Base-by-base conservation (phyloP, 1,140 invertebrate genomes). In the Bombus cullumanus region DNA sequence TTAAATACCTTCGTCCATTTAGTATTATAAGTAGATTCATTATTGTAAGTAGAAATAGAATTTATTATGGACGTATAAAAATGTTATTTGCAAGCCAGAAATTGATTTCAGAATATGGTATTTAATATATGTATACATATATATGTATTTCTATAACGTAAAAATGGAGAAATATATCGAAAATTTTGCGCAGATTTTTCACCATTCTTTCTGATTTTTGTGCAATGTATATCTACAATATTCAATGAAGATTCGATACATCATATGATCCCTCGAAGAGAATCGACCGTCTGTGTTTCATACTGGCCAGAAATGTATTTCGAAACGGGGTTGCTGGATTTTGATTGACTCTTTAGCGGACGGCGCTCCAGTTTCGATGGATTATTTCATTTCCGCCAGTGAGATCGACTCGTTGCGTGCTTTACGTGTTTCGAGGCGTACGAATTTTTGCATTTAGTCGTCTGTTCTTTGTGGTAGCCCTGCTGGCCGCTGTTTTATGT, bases 321-420 rank as follows among this genome's bases (percentile, higher is more conserved):
- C 13, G 74, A 76, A 76, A 76, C 43, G 47, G 47, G 74, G 31
- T 37, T 59, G 47, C 74, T 41, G 74, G 74, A 37, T 76, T 76
- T 59, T 76, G 47, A 76, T 76, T 76, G 74, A 76, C 74, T 59
- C 74, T 76, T 76, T 76, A 76, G 22, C 31, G 47, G 34, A 28
- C 47, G 47, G 47, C 74, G 47, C 31, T 53, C 73, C 41, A 31
- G 39, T 74, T n/a, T 76, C 74, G 47, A 76, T 59, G 74, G 74
- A 76, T 76, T 76, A 76, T 76, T 76, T 76, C 74, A 76, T 76
- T 76, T 57, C 47, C 47, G 74, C 18, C 72, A 18, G 43, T 47
- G 43, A 53, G n/a, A 74, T 53, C 72, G 72, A 74, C 73, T 57
- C 47, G 43, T 57, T 53, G 9, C 31, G 9, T 31, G 47, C 9